These are phyloP conservation scores for Pterobdella sp. DNA, from an alignment of 2,888 invertebrate species.

Conservation along the genomic window DNA sequence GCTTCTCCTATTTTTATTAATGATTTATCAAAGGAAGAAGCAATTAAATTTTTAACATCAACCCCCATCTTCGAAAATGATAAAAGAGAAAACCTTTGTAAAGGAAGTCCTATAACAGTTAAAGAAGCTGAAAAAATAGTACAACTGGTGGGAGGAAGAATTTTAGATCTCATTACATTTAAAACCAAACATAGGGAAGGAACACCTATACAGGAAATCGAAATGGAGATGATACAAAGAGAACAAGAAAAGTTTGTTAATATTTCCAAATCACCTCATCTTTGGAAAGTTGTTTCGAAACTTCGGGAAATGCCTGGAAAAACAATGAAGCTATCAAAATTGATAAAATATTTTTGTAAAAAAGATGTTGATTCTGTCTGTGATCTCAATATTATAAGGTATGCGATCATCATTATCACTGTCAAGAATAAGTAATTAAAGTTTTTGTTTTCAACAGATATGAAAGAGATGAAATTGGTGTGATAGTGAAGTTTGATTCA, in stretches of 20 bases:
- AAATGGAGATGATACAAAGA: conserved; percentile 26
- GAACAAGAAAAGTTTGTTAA: conserved; percentile 35
- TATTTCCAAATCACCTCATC: conserved; percentile 25
- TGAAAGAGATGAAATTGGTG: no score
- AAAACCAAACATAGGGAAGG: conserved; percentile 32
- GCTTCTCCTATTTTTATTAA: conserved; percentile 33
- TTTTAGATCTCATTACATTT: conserved; percentile 32
- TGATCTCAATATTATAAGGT: conserved; percentile 30
- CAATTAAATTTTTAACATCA: conserved; percentile 29
- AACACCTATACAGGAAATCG: conserved; percentile 24
- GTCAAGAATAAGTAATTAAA: no score
- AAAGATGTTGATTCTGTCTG: conserved; percentile 28
- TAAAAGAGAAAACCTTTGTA: neutral
- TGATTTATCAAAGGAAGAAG: conserved; percentile 33
- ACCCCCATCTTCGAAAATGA: conserved; percentile 23
- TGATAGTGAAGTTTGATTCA: no score
- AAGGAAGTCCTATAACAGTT: conserved; percentile 15
- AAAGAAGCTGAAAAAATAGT: conserved; percentile 31
- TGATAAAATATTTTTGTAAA: conserved; percentile 28
- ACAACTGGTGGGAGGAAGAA: conserved; percentile 34
- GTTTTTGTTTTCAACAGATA: no score
- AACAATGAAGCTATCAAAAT: conserved; percentile 27
- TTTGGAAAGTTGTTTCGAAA: conserved; percentile 30
- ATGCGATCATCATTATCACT: no score
- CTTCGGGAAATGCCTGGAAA: conserved; percentile 25